phyloP scores from a whole-genome alignment of 2,113 vertebrate genomes.

The Smithornis capensis region DNA sequence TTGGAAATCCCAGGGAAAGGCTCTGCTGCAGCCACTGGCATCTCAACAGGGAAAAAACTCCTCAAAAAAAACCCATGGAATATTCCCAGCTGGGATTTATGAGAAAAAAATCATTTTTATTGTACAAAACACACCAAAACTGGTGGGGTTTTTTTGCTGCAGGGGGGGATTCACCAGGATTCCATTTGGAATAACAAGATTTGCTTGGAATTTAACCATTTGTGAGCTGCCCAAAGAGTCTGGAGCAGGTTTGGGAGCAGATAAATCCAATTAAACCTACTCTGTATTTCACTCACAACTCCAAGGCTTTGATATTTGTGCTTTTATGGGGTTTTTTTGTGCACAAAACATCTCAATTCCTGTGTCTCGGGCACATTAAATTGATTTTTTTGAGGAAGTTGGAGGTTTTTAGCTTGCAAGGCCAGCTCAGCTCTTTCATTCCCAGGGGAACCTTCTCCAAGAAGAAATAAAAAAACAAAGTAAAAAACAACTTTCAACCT shows the following conservation, averaged over 20 bases:
- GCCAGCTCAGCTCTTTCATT: not conserved
- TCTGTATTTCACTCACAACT: not conserved
- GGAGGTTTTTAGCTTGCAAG: not conserved
- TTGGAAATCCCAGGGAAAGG: not conserved
- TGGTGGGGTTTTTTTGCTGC: not conserved
- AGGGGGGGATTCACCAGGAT: not conserved
- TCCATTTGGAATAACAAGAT: not conserved
- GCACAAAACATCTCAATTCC: not conserved
- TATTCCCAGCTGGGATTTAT: not conserved
- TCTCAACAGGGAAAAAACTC: not conserved
- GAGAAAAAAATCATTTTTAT: fast-evolving
- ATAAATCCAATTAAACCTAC: not conserved
- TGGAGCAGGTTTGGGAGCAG: not conserved
- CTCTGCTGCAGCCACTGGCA: not conserved
- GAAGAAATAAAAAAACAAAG: not conserved
- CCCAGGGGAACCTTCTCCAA: not conserved
- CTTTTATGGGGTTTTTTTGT: not conserved
- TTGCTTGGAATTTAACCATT: not conserved
- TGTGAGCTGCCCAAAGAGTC: not conserved
- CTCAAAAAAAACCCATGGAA: not conserved
- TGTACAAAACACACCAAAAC: not conserved
- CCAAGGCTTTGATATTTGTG: fast-evolving
- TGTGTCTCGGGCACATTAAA: not conserved
- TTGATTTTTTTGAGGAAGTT: not conserved
- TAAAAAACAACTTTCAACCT: not conserved